Evolutionary conservation across 1,140 invertebrate genomes (phyloP).

Genomic region (Gonioctena quinquepunctata): DNA sequence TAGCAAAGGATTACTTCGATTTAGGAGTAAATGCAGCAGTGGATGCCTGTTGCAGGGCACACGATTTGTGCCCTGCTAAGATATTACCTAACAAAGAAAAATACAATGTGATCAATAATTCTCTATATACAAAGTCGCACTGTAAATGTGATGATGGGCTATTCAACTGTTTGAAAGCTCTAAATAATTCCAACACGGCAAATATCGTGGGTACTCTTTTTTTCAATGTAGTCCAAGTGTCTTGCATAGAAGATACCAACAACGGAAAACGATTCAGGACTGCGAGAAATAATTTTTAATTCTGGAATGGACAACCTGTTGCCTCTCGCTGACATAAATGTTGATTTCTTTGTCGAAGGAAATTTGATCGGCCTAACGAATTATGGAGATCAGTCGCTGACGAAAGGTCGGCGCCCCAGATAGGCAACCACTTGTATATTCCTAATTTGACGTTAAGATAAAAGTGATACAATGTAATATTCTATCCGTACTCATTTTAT

Average conservation of each 20-base stretch:
- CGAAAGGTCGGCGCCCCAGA: no score
- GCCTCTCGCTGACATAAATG: no score
- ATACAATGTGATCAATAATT: slow-evolving; percentile 83
- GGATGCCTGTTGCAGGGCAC: slow-evolving; percentile 82
- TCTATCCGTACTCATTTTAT: no score
- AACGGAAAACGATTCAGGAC: slow-evolving; percentile 48
- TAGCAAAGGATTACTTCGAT: slow-evolving; percentile 81
- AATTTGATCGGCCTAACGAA: no score
- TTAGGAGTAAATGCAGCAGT: slow-evolving; percentile 71
- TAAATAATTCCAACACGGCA: slow-evolving; percentile 69
- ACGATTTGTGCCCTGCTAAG: slow-evolving; percentile 79
- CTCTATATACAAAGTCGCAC: slow-evolving; percentile 85
- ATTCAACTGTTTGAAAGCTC: slow-evolving; percentile 77
- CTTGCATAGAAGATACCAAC: slow-evolving; percentile 70
- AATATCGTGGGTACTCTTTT: slow-evolving; percentile 82
- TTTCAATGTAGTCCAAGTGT: slow-evolving; percentile 81
- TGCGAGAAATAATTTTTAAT: slow-evolving; percentile 44
- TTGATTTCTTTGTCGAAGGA: no score
- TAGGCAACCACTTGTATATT: no score
- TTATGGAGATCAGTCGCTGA: no score
- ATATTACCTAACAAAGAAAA: slow-evolving; percentile 72
- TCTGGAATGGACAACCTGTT: no score
- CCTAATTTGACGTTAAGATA: neutral
- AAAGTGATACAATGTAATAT: no score
- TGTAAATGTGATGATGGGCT: slow-evolving; percentile 84